Evolutionary conservation across 2,113 vertebrate species (phyloP).

Genomic region (Emydocephalus ijimae): DNA sequence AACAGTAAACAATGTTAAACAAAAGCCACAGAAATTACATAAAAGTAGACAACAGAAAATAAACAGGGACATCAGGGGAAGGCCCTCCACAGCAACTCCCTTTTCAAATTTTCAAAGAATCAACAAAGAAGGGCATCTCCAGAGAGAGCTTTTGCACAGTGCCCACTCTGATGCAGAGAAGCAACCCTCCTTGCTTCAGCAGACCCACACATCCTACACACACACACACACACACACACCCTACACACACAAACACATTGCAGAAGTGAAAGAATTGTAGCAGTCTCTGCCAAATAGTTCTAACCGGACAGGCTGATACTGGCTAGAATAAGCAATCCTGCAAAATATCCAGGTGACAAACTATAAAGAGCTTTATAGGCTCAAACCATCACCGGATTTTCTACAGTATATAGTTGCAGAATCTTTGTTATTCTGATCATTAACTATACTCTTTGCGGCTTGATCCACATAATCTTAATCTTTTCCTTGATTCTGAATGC

Average conservation of each 20-base stretch:
- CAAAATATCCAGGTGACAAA: neutral
- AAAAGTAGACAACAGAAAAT: neutral
- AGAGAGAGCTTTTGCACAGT: neutral
- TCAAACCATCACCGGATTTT: neutral
- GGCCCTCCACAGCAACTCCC: neutral
- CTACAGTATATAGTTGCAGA: neutral
- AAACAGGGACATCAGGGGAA: neutral
- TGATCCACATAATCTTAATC: neutral
- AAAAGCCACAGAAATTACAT: neutral
- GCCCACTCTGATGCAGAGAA: neutral
- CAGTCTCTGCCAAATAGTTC: neutral
- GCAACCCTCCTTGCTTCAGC: neutral
- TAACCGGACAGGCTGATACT: neutral
- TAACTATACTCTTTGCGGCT: neutral
- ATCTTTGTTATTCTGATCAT: neutral
- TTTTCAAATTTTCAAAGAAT: neutral
- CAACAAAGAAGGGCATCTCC: neutral
- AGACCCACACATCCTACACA: too few relatives aligned
- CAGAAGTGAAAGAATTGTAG: neutral
- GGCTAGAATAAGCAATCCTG: neutral
- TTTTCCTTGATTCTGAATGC: neutral
- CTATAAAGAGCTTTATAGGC: neutral
- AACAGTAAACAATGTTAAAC: neutral
- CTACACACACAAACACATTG: neutral
- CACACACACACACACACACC: too few relatives aligned